Evolutionary conservation across 2,113 vertebrate genomes (phyloP).

Genomic region (Orthonyx spaldingii): DNA sequence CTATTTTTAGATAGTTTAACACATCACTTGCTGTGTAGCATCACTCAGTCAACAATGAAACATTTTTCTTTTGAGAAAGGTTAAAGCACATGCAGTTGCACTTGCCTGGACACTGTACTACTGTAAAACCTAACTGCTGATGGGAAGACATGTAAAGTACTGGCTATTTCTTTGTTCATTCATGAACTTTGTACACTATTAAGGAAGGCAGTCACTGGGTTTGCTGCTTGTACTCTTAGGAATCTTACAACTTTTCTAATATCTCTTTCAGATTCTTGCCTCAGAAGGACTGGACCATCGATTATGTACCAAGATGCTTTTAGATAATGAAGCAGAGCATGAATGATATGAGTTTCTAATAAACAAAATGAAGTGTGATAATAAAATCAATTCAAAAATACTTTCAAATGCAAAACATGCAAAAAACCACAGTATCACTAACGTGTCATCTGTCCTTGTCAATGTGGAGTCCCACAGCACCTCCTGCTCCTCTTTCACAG

Average conservation of each 20-base stretch:
- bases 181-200: not conserved
- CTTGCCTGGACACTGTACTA: not conserved
- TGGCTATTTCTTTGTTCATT: not conserved
- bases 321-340: not conserved
- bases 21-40: not conserved
- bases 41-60: not conserved
- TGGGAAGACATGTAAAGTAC: not conserved
- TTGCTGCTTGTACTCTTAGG: not conserved
- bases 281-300: not conserved
- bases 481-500: not conserved
- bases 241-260: not conserved
- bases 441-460: not conserved
- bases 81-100: not conserved
- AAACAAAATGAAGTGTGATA: not conserved
- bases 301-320: not conserved
- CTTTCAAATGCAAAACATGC: not conserved
- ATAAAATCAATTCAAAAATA: not conserved
- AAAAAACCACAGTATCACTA: not conserved
- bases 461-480: accelerated
- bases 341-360: not conserved
- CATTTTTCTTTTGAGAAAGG: not conserved
- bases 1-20: not conserved
- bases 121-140: not conserved
- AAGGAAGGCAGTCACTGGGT: not conserved
- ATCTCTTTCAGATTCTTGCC: not conserved